Evolutionary conservation across 2,113 vertebrate species (phyloP).

Genomic region (Furnarius figulus): DNA sequence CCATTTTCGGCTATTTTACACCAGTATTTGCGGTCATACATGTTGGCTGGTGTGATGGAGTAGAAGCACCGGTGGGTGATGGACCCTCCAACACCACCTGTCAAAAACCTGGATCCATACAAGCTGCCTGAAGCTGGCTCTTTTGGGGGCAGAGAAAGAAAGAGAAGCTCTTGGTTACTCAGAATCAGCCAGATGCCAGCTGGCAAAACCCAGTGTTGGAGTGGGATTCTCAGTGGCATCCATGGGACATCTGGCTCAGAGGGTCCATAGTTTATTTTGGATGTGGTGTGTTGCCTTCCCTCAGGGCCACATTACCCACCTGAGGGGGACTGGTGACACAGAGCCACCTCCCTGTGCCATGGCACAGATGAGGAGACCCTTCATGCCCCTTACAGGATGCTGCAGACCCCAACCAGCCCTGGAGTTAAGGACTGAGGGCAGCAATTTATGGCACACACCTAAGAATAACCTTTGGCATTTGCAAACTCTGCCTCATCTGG

Average conservation of each 20-base stretch:
- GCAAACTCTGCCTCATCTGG: not conserved
- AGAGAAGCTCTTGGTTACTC: not conserved
- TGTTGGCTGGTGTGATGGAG: constrained; percentile 43
- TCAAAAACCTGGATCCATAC: constrained; percentile 37
- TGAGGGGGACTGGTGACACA: not conserved
- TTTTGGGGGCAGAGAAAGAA: not conserved
- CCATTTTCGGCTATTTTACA: not conserved
- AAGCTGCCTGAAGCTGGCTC: constrained; percentile 3
- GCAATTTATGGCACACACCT: not conserved
- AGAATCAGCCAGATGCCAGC: not conserved
- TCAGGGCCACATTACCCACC: fast-evolving
- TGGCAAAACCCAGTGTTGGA: not conserved
- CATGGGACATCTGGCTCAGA: not conserved
- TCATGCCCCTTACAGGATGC: not conserved
- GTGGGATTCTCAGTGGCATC: not conserved
- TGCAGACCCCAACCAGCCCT: not conserved
- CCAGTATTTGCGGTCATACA: constrained; percentile 71
- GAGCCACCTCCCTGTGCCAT: not conserved
- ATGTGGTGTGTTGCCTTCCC: not conserved
- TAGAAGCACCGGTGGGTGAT: constrained; percentile 73
- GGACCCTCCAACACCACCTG: constrained; percentile 24
- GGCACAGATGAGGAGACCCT: not conserved
- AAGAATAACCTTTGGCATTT: not conserved
- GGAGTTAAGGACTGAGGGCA: not conserved
- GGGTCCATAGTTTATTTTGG: not conserved